phyloP scores from a whole-genome alignment of 2,888 invertebrate genomes.

The Drosophila prolongata region DNA sequence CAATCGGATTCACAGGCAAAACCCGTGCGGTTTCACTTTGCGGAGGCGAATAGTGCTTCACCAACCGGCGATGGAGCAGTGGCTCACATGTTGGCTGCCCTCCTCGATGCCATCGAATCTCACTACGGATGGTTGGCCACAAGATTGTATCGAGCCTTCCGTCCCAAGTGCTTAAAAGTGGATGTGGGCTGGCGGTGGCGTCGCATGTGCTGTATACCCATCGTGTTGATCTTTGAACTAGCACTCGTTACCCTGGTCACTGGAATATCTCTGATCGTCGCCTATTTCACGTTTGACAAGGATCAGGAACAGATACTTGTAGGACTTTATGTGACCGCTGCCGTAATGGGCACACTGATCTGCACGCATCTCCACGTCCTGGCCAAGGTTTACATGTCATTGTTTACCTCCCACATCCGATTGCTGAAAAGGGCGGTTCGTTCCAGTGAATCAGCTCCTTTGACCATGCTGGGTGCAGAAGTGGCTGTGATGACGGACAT shows the following conservation, averaged over 20 bases:
- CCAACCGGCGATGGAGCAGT: constrained; percentile 96
- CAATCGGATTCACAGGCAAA: constrained; percentile 85
- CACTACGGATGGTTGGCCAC: constrained; percentile 96
- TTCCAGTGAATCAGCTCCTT: constrained; percentile 90
- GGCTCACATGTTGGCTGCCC: constrained; percentile 96
- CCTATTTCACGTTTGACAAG: constrained; percentile 86
- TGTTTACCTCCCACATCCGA: constrained; percentile 91
- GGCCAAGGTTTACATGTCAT: constrained; percentile 89
- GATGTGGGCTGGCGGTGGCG: constrained; percentile 91
- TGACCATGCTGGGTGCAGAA: constrained; percentile 93
- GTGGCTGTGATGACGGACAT: constrained; percentile 94
- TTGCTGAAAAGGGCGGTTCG: constrained; percentile 89
- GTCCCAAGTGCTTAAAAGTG: constrained; percentile 90
- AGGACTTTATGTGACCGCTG: constrained; percentile 86
- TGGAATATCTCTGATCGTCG: constrained; percentile 88
- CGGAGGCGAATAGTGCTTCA: constrained; percentile 91
- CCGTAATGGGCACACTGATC: constrained; percentile 89
- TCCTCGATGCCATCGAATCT: constrained; percentile 96
- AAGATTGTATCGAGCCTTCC: constrained; percentile 95
- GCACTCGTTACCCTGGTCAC: constrained; percentile 90
- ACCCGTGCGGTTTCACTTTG: constrained; percentile 95
- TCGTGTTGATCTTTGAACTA: constrained; percentile 93
- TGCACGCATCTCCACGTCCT: constrained; percentile 94
- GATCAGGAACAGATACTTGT: constrained; percentile 78
- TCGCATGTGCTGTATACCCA: constrained; percentile 96